Conservation (phyloP, 2,797 vertebrate genomes). For the Mormyrus proboscirostris region DNA sequence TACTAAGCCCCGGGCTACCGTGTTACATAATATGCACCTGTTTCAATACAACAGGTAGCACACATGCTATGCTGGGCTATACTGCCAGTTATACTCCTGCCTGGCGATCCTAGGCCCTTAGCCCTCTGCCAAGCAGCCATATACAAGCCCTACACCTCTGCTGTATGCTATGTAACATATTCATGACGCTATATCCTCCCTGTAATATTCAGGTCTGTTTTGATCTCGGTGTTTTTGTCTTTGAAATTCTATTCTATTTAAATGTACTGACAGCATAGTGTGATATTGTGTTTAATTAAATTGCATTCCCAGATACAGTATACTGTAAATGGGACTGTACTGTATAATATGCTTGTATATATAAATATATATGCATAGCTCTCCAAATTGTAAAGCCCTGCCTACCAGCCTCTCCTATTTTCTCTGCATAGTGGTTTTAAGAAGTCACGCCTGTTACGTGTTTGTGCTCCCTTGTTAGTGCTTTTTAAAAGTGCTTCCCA, state of each 20-base stretch:
- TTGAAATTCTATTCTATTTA: neutral
- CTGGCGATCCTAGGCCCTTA: neutral
- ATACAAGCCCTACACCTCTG: neutral
- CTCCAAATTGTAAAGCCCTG: neutral
- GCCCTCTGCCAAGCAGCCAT: neutral
- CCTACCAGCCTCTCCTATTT: neutral
- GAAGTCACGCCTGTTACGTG: neutral
- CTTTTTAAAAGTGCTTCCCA: neutral
- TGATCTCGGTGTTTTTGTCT: neutral
- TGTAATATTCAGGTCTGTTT: neutral
- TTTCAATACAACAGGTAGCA: neutral
- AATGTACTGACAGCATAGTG: neutral
- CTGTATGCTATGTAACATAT: neutral
- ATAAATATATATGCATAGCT: neutral
- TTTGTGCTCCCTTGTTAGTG: neutral
- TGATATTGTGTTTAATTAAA: neutral
- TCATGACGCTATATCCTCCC: neutral
- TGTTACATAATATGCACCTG: constrained; percentile 1
- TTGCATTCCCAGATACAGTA: neutral
- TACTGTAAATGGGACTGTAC: neutral
- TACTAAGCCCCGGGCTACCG: neutral
- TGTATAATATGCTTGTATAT: neutral
- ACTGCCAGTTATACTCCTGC: neutral
- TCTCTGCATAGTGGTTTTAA: neutral
- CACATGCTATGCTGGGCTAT: neutral